phyloP scores from a whole-genome alignment of 2,888 invertebrate species.

The Orthosia gothica region DNA sequence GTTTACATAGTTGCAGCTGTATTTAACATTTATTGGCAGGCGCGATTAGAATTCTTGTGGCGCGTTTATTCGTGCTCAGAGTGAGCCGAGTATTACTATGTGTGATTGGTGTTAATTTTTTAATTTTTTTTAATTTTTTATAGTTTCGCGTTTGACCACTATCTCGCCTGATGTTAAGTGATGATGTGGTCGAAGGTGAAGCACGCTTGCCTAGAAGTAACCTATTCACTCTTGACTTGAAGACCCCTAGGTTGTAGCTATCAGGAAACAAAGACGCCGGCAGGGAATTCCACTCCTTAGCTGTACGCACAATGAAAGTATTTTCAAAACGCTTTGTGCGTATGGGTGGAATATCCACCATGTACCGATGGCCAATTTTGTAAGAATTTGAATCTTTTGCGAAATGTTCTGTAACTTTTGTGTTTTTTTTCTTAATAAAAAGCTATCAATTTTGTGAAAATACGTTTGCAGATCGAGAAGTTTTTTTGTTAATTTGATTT shows the following conservation, averaged over 20 bases:
- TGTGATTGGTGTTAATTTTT: slow-evolving; percentile 16
- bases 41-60: slow-evolving; percentile 25
- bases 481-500: neutral
- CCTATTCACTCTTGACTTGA: too few species aligned
- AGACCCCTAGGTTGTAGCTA: too few species aligned
- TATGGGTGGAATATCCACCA: too few species aligned
- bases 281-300: too few species aligned
- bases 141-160: too few species aligned
- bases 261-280: too few species aligned
- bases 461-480: neutral
- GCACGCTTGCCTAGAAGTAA: too few species aligned
- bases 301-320: too few species aligned
- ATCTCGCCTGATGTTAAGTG: too few species aligned
- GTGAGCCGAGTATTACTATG: neutral
- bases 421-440: neutral
- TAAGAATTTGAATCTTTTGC: neutral
- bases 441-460: neutral
- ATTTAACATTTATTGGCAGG: slow-evolving; percentile 41
- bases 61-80: neutral
- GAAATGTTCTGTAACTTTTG: neutral
- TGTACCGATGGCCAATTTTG: slow-evolving; percentile 21
- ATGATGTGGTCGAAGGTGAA: too few species aligned
- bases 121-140: too few species aligned
- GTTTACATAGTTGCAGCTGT: slow-evolving; percentile 48
- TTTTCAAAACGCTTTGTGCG: too few species aligned